A percentile compares a stretch with the other conserved stretches of the same genome.
Conservation (phyloP, 2,888 invertebrate genomes). For the Daptonema setosum region DNA sequence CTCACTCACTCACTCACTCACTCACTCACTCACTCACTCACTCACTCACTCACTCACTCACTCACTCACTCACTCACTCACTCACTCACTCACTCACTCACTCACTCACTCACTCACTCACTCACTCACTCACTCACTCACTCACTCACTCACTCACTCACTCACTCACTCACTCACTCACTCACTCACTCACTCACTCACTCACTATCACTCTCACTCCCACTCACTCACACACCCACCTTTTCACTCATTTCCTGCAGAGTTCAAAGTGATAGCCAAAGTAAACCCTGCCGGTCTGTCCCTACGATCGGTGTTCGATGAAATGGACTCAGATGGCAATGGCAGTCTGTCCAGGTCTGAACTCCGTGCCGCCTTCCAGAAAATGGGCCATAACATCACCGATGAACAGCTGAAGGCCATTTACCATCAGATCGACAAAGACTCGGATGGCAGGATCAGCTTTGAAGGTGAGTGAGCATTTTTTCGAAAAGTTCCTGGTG, state of each 20-base stretch:
- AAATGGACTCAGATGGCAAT: conserved; percentile 26
- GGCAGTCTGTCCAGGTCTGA: conserved; percentile 23
- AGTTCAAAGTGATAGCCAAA: neutral
- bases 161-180: too few species aligned
- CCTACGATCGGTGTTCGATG: conserved; percentile 9
- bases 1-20: neutral
- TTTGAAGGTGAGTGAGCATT: neutral
- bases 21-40: neutral
- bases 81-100: too few species aligned
- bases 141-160: too few species aligned
- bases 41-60: too few species aligned
- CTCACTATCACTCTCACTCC: too few species aligned
- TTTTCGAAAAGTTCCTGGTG: too few species aligned
- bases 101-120: too few species aligned
- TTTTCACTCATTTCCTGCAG: too few species aligned
- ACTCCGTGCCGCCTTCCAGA: conserved; percentile 26
- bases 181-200: too few species aligned
- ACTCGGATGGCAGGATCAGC: neutral
- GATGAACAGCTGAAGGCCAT: conserved; percentile 1
- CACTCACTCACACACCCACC: too few species aligned
- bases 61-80: too few species aligned
- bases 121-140: too few species aligned
- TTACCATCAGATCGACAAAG: neutral
- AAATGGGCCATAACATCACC: neutral
- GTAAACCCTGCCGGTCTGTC: neutral